Base-by-base conservation (phyloP, 2,113 vertebrate genomes). In the Aptenodytes forsteri region DNA sequence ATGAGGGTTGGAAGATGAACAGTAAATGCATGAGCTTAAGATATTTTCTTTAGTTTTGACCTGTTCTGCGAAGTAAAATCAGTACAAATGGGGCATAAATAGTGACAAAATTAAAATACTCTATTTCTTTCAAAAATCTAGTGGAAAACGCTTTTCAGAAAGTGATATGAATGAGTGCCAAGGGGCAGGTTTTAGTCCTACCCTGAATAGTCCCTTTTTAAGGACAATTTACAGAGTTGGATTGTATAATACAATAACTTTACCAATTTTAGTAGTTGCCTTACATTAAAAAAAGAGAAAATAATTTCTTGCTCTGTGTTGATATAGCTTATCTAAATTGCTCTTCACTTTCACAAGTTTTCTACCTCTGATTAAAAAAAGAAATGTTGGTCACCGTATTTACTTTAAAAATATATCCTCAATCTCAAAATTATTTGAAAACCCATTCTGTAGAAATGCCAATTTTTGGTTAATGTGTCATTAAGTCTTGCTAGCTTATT, bases 331-430 rank as follows among this genome's bases (percentile, higher is more conserved):
- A 13, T 7, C 7, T 62, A 67, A 67, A 36, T 66, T 64, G 11
- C 4, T 30, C 16, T 73, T 71, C 34, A 55, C 9, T 71, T 88
- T 67, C 16, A 34, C 5, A 78, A 11, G 2, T 73, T 64, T 87
- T 84, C 32, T 59, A 6, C 7, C 23, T 67, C 34, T 38, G 15
- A 64, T 32, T 44, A 21, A 83, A 77, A 65, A 23, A 40, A 65
- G 47, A 16, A 1, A 2, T 58, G 7, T n/a, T 1, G 1, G 16
- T 62, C 47, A 62, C 34, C 21, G 17, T 25, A 52, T n/a, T 49
- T 55, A 15, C 3, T 44, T 89, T 44, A 49, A 91, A 82, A 47
- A 47, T 26, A n/a, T 13, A 50, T 19, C 11, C 2, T 42, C 6
- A 56, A 26, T 44, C 13, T 80, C 23, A 72, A 79, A 83, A 83